phyloP scores from a whole-genome alignment of 2,113 vertebrate genomes.

The Xenopus borealis region DNA sequence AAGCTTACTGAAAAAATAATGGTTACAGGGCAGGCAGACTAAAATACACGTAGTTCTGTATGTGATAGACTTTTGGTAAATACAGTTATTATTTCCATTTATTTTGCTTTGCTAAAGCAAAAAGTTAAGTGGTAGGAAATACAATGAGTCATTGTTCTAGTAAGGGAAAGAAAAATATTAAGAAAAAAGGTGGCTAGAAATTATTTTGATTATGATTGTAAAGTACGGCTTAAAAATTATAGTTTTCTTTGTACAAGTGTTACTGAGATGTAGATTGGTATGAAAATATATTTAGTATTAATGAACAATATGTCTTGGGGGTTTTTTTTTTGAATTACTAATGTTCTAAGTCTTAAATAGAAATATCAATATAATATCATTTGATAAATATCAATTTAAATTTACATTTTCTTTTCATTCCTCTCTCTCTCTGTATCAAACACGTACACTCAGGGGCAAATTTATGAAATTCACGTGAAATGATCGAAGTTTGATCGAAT shows the following conservation, averaged over 20 bases:
- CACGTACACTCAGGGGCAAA: too few relatives aligned
- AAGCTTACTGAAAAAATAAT: constrained; percentile 46
- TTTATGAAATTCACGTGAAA: too few relatives aligned
- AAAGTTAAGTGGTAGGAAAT: constrained; percentile 43
- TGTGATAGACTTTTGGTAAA: constrained; percentile 12
- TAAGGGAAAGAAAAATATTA: not conserved
- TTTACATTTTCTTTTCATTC: not conserved
- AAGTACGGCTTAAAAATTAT: constrained; percentile 7
- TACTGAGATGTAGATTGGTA: not conserved
- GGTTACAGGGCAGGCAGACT: constrained; percentile 32
- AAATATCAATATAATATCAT: too few relatives aligned
- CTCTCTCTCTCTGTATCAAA: too few relatives aligned
- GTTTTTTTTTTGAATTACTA: not conserved
- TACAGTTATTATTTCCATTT: constrained; percentile 28
- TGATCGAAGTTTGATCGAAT: too few relatives aligned
- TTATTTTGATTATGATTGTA: constrained; percentile 29
- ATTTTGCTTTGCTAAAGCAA: constrained; percentile 48
- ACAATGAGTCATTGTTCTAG: constrained; percentile 47
- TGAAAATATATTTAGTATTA: constrained; percentile 23
- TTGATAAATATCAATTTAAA: not conserved
- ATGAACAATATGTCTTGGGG: constrained; percentile 8
- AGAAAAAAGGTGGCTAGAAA: constrained; percentile 2
- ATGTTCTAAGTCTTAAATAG: not conserved
- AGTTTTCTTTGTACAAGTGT: constrained; percentile 1
- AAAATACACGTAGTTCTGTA: constrained; percentile 40